Evolutionary conservation across 2,113 vertebrate genomes (phyloP), one percentile per base, ranked within the genome.

Genomic region (Pterocles gutturalis): DNA sequence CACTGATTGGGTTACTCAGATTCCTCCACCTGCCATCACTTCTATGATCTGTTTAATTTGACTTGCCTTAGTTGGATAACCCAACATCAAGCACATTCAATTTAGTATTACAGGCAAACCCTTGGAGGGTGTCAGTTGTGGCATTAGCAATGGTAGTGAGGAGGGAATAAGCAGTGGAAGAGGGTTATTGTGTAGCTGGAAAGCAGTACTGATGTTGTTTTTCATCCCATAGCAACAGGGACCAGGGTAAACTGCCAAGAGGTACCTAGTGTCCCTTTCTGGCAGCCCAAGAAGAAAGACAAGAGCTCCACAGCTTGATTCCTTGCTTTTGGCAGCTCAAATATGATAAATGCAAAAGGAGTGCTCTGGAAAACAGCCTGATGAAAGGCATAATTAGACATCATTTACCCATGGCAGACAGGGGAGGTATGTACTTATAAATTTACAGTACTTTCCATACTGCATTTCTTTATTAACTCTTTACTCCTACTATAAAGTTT

Each of bases 251-350:
- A 79, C 8, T 61, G 75, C 62, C 70, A 94, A 65, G 58, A 80
- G 28, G 15, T 19, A 83, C 49, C 62, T 78, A 46, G 51, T 66
- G 79, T 85, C 60, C 55, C 8, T 17, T 83, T 73, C 83, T 93
- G 60, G 81, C 60, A 95, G 87, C 29, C 60, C 77, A 51, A 13
- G 60, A 36, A 70, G 86, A 65, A 87, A 83, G 72, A 81, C 4
- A 15, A 94, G 76, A 72, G n/a, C 14, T 75, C 93, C 64, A 55
- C 73, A 91, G 87, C 48, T 93, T 93, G 84, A 48, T 67, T 75
- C 57, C 51, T 93, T 84, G 65, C 41, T 91, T 87, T 90, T 89
- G 77, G 65, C 91, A 93, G 69, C 65, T 92, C 26, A 91, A 19
- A 95, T 87, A 94, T 66, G 29, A 71, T 51, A 87, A 87, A 90